Evolutionary conservation across 2,888 invertebrate genomes (phyloP), one percentile per base, ranked within the genome.

Genomic region (Megalurothrips usitatus): DNA sequence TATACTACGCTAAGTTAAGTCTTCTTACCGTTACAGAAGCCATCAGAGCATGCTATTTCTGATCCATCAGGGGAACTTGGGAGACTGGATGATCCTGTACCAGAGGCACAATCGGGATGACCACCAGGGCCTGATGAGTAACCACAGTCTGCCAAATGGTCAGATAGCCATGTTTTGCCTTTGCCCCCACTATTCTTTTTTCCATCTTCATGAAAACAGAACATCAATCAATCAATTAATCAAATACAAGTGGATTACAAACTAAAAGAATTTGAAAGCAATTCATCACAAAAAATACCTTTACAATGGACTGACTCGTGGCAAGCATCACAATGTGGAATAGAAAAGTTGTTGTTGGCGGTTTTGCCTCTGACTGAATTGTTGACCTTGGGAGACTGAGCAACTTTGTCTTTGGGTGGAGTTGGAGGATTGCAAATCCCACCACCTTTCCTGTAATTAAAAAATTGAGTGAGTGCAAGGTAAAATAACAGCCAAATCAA

Each of bases 11-110:
- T 26, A 19, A 52, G 8, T 23, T 4, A 34, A 48, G 8, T 85
- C 85, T 83, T 84, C 82, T 86, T 86, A 83, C 87, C 87, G 86
- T 94, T 94, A 87, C 96, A 96, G 86, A 94, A 94, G 78, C 94
- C 94, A 86, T 96, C 96, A 0, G 94, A 94, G 87, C 96, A 97
- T 0, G 95, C 95, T 81, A 96, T 92, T 86, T 96, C 96, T 0
- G 96, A 96, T 49, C 96, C 96, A 86, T 96, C 96, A 0, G 96
- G 94, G 6, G 96, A 95, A 86, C 94, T 95, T 84, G 91, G 92
- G 84, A 75, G 68, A 26, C 68, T 75, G 23, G 68, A 75, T 11
- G 68, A 75, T 26, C 68, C 68, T 23, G 68, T 75, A 26, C 68
- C 68, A 12, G 68, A 75, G 12, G 68, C 68, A 75, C 68, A 75